Evolutionary conservation across 2,888 invertebrate genomes (phyloP).

Genomic region (Phoenoteleia sp.): DNA sequence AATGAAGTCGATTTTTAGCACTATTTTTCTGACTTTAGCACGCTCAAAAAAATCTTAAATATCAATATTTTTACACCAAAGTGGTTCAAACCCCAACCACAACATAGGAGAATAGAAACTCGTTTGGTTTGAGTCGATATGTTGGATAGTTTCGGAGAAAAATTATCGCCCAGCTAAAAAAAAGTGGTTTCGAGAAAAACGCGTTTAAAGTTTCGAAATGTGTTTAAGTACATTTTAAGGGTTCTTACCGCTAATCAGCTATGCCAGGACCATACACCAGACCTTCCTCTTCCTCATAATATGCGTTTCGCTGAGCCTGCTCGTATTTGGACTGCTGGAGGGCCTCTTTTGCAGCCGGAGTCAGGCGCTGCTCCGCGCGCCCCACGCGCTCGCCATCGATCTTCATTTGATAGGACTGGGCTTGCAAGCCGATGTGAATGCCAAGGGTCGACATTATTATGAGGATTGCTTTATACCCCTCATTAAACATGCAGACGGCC

Average conservation of each 20-base stretch:
- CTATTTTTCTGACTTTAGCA: neutral
- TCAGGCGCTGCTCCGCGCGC: neutral
- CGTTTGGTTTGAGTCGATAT: neutral
- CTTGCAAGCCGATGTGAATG: too few relatives aligned
- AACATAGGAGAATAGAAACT: neutral
- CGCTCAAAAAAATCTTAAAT: slow-evolving; percentile 2
- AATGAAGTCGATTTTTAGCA: neutral
- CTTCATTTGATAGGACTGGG: too few relatives aligned
- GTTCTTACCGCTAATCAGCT: slow-evolving; percentile 10
- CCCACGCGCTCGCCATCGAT: too few relatives aligned
- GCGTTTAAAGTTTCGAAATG: slow-evolving; percentile 9
- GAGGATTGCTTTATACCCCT: too few relatives aligned
- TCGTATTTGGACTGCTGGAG: neutral
- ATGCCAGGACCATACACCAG: neutral
- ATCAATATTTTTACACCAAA: neutral
- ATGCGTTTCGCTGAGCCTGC: neutral
- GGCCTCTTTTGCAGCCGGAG: neutral
- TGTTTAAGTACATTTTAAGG: slow-evolving; percentile 9
- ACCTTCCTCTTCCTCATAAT: neutral
- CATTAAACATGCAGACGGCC: too few relatives aligned
- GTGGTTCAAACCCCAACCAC: slow-evolving; percentile 11
- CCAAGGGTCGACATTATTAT: too few relatives aligned
- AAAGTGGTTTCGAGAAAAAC: slow-evolving; percentile 27
- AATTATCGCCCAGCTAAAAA: slow-evolving; percentile 15
- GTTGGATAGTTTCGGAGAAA: slow-evolving; percentile 25